These are phyloP conservation scores for Arctocebus calabarensis DNA, from an alignment of 2,797 vertebrate genomes.

Conservation along the genomic window DNA sequence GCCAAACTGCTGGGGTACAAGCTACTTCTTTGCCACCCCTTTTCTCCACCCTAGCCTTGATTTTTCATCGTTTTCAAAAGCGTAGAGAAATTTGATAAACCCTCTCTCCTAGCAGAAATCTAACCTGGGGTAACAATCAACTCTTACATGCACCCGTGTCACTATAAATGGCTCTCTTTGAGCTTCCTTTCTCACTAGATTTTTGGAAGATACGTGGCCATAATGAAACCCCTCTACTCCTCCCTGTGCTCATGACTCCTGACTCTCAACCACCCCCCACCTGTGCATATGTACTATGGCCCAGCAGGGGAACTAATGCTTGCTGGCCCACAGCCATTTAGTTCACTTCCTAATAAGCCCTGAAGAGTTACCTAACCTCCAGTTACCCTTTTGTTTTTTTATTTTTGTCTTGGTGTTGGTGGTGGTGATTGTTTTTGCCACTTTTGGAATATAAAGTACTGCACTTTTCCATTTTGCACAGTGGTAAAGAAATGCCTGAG, in stretches of 20 bases:
- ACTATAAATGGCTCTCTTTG: neutral
- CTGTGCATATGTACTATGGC: neutral
- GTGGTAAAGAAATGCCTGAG: neutral
- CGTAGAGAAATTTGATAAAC: neutral
- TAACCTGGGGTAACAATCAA: neutral
- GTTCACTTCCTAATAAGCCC: neutral
- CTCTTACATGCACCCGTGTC: neutral
- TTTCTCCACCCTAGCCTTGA: neutral
- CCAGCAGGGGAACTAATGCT: neutral
- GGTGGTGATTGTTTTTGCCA: neutral
- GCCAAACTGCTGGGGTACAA: neutral
- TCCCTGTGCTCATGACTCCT: neutral
- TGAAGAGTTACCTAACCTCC: neutral
- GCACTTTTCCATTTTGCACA: neutral
- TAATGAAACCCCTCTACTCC: neutral
- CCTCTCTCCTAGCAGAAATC: neutral
- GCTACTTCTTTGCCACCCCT: neutral
- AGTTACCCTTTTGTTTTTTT: neutral
- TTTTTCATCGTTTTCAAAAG: neutral
- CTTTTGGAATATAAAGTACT: neutral
- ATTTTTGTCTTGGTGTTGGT: neutral
- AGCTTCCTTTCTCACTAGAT: neutral
- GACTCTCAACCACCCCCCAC: neutral
- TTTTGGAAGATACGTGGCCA: neutral
- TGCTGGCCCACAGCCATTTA: neutral